Evolutionary conservation across 1,140 invertebrate species (phyloP).

Genomic region (Atta cephalotes): DNA sequence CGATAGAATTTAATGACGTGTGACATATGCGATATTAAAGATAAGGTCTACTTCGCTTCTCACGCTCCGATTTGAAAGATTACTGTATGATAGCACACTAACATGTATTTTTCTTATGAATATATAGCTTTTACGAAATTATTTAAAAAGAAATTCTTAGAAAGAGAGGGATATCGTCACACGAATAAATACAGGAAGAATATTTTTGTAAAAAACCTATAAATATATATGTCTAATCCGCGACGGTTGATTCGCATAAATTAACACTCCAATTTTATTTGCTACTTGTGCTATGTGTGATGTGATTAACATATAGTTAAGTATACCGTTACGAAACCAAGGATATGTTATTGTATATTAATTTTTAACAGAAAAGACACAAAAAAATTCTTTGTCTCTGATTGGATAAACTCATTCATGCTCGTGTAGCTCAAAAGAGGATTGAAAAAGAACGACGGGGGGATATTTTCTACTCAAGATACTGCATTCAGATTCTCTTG

Average conservation of each 20-base stretch:
- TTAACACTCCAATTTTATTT: slow-evolving; percentile 66
- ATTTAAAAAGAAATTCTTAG: slow-evolving; percentile 15
- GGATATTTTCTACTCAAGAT: slow-evolving; percentile 53
- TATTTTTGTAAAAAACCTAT: slow-evolving; percentile 38
- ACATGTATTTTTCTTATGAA: slow-evolving; percentile 10
- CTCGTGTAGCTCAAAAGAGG: not conserved
- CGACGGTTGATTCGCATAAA: slow-evolving; percentile 61
- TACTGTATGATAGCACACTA: not conserved
- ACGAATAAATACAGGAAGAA: slow-evolving; percentile 58
- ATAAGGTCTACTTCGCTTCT: not conserved
- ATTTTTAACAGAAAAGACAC: slow-evolving; percentile 54
- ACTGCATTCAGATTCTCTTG: slow-evolving; percentile 65
- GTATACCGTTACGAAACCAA: slow-evolving; percentile 32
- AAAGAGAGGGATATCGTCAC: slow-evolving; percentile 46
- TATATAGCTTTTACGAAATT: not conserved
- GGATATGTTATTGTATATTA: slow-evolving; percentile 62
- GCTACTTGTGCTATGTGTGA: too few relatives aligned
- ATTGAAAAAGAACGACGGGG: not conserved
- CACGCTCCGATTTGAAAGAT: slow-evolving; percentile 39
- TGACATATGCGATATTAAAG: not conserved
- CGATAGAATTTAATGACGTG: slow-evolving; percentile 13
- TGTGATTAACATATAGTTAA: slow-evolving; percentile 56
- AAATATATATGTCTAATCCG: slow-evolving; percentile 38
- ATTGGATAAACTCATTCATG: slow-evolving; percentile 36
- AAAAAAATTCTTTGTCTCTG: slow-evolving; percentile 37